Percentiles rank a stretch among this genome's conserved stretches.
phyloP scores from a whole-genome alignment of 2,888 invertebrate genomes.

The Priocnemis perturbator region DNA sequence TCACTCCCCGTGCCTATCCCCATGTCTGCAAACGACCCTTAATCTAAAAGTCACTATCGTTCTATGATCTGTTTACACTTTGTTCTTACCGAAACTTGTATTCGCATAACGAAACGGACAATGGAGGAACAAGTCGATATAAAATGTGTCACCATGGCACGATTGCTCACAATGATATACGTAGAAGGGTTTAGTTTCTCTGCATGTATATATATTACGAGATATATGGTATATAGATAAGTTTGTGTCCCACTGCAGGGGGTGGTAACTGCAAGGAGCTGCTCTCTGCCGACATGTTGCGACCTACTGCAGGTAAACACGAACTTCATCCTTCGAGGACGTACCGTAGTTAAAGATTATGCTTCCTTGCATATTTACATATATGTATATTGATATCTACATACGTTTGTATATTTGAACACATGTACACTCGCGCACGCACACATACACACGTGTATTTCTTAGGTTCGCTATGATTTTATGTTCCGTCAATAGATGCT shows the following conservation, averaged over 20 bases:
- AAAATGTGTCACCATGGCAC: slow-evolving; percentile 35
- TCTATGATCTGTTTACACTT: slow-evolving; percentile 44
- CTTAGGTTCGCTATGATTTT: slow-evolving; percentile 62
- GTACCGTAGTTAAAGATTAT: slow-evolving; percentile 71
- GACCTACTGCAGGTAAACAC: slow-evolving; percentile 75
- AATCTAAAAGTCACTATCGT: slow-evolving; percentile 56
- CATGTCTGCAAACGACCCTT: slow-evolving; percentile 45
- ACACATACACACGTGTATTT: slow-evolving; percentile 34
- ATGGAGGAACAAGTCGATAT: slow-evolving; percentile 43
- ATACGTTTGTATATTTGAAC: slow-evolving; percentile 17
- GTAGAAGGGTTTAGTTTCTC: slow-evolving; percentile 61
- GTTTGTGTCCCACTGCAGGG: slow-evolving; percentile 76
- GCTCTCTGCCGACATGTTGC: slow-evolving; percentile 74
- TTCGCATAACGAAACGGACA: slow-evolving; percentile 28
- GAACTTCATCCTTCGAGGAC: slow-evolving; percentile 74
- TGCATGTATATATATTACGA: slow-evolving; percentile 64
- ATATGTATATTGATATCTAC: slow-evolving; percentile 22
- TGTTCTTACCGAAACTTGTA: slow-evolving; percentile 36
- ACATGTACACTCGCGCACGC: slow-evolving; percentile 23
- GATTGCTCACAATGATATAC: slow-evolving; percentile 54
- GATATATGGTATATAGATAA: slow-evolving; percentile 75
- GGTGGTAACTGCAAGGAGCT: slow-evolving; percentile 76
- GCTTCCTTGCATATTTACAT: slow-evolving; percentile 67
- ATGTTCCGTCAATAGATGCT: slow-evolving; percentile 68
- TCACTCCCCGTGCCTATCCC: not conserved